Base-by-base conservation (phyloP, 1,140 invertebrate genomes). In the Parasteatoda tepidariorum region DNA sequence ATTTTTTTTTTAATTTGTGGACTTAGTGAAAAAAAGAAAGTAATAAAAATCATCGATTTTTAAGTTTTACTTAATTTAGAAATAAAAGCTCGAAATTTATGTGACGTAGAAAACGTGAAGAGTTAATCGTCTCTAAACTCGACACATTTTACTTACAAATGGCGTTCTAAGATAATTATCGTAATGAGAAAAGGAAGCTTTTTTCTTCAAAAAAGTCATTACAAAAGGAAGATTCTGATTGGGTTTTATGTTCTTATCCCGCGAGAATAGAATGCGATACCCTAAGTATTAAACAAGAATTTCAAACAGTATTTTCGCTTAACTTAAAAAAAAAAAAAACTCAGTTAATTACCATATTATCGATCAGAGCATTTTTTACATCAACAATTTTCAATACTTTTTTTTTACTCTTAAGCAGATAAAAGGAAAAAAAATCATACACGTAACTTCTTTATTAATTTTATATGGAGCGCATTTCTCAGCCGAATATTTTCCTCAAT, bases 111-210 rank as follows among this genome's bases (percentile, higher is more conserved):
- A 48, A 48, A 48, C 38, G 9, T 48, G 18, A 48, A 18, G 4
- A 48, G 38, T 48, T 75, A 75, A 75, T 75, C 71, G 41, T 62
- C 30, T 55, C 41, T 75, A 48, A 75, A 75, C 54, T 75, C 57
- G 33, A 61, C 71, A 75, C 71, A 30, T 75, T 75, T 75, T 75
- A 75, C 33, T 75, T 75, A 75, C 71, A 75, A 75, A 75, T 75
- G 33, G 59, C 57, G n/a, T 62, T 75, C 26, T 22, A 26, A 75
- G 71, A 61, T 75, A 75, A 75, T 75, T 75, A 75, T 28, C 28
- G 15, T 75, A 62, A 75, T 75, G 71, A 75, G 71, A n/a, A 57
- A 62, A 34, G 71, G n/a, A 61, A 15, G 15, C 31, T 24, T 22
- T 61, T 75, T 62, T 62, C 57, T 48, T 48, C 38, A 48, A 48